A percentile compares a stretch with the other conserved stretches of the same genome.
Conservation (phyloP, 2,113 vertebrate genomes). For the Marcusenius ussheri region DNA sequence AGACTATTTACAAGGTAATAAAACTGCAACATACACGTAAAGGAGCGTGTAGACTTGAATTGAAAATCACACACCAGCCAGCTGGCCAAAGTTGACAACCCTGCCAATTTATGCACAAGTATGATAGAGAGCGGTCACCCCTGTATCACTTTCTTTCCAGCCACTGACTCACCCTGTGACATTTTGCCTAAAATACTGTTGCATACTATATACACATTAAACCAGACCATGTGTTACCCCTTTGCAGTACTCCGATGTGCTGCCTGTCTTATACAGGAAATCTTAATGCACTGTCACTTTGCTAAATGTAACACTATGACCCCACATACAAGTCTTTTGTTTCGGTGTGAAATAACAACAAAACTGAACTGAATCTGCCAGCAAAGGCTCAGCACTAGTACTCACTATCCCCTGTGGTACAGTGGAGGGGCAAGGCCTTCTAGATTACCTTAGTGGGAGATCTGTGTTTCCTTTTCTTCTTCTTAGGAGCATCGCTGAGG, state of each 20-base stretch:
- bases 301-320: background rate
- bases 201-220: background rate
- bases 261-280: background rate
- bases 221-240: background rate
- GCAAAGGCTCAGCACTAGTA: background rate
- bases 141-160: background rate
- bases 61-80: no score
- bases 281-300: background rate
- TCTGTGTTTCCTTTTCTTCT: constrained; percentile 96
- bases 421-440: background rate
- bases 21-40: no score
- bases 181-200: background rate
- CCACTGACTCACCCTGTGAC: background rate
- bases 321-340: background rate
- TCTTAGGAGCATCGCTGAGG: constrained; percentile 82
- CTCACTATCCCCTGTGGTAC: background rate
- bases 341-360: background rate
- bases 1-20: no score
- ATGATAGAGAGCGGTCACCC: background rate
- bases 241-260: background rate
- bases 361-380: background rate
- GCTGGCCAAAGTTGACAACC: no score
- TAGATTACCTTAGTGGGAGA: constrained; percentile 86
- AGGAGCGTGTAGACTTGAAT: no score
- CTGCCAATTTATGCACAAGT: background rate